phyloP scores from a whole-genome alignment of 2,888 invertebrate species.

The Epirrita christyi region DNA sequence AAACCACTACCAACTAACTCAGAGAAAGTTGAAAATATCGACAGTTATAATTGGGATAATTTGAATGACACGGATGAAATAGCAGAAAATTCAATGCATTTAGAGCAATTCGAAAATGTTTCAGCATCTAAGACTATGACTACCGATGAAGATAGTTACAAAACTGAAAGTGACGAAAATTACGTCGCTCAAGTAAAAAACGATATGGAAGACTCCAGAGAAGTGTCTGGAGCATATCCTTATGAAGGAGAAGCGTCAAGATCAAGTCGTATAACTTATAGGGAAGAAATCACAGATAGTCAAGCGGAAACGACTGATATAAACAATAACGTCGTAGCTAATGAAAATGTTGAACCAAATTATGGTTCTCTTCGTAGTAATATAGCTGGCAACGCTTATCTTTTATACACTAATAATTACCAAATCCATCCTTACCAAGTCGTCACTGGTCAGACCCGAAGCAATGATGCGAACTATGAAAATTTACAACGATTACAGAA shows the following conservation, averaged over 20 bases:
- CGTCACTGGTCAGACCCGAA: background rate
- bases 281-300: background rate
- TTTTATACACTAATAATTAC: background rate
- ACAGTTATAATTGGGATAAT: background rate
- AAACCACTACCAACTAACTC: background rate
- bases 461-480: background rate
- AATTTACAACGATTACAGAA: background rate
- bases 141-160: background rate
- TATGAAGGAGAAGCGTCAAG: background rate
- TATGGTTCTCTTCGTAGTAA: background rate
- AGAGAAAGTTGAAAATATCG: background rate
- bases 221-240: background rate
- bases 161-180: background rate
- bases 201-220: background rate
- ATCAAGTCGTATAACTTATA: conserved; percentile 1
- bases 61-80: background rate
- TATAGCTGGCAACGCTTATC: background rate
- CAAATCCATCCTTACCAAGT: background rate
- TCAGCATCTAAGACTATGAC: background rate
- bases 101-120: background rate
- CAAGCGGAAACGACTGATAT: background rate
- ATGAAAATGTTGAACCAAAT: background rate
- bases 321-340: background rate
- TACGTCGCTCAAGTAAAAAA: background rate
- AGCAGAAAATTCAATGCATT: background rate